phyloP scores from a whole-genome alignment of 1,140 invertebrate genomes.

The Nomia melanderi region DNA sequence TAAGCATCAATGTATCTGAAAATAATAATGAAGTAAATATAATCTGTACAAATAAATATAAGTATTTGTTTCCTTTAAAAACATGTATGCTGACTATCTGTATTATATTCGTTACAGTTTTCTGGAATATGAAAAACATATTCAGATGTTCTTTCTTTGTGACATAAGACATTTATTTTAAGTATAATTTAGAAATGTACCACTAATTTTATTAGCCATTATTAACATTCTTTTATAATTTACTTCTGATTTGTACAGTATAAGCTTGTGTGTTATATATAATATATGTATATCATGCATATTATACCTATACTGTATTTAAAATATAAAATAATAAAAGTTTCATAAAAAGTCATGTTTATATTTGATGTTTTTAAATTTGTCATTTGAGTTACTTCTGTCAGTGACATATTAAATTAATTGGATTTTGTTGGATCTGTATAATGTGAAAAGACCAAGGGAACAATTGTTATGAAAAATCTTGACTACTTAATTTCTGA shows the following conservation, averaged over 20 bases:
- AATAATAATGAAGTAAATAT: conserved; percentile 32
- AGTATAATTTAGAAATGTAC: background rate
- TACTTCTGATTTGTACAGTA: background rate
- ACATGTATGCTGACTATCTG: background rate
- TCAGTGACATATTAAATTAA: too few relatives aligned
- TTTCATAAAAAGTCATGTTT: conserved; percentile 10
- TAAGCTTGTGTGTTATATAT: conserved; percentile 2
- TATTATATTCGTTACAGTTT: background rate
- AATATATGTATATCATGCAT: background rate
- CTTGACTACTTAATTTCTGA: too few relatives aligned
- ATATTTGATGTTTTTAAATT: conserved; percentile 5
- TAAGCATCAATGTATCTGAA: conserved; percentile 45
- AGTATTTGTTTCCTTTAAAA: background rate
- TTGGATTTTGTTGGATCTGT: too few relatives aligned
- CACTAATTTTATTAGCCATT: background rate
- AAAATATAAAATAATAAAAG: conserved; percentile 32
- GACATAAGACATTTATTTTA: conserved; percentile 3
- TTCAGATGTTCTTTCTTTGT: conserved; percentile 24
- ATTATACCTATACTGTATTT: conserved; percentile 25
- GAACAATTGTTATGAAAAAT: too few relatives aligned
- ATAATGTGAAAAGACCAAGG: too few relatives aligned
- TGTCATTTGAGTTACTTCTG: too few relatives aligned
- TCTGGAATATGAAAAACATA: background rate
- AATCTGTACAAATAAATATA: conserved; percentile 29
- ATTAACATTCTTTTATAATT: background rate